Conservation (phyloP, 1,140 invertebrate species). For the Liolophura sinensis region DNA sequence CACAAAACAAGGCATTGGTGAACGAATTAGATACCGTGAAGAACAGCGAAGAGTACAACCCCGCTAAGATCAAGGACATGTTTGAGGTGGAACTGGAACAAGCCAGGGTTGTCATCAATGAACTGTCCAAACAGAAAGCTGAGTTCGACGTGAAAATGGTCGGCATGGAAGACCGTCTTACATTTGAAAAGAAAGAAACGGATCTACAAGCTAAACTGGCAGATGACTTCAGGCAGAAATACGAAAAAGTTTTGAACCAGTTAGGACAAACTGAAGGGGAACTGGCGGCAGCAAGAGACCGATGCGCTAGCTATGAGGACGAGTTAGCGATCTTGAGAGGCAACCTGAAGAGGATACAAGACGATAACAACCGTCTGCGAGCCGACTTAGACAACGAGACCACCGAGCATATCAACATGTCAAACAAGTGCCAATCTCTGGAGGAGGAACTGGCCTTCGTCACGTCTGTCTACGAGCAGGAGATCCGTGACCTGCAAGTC, state of each 20-base stretch:
- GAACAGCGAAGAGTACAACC: not conserved
- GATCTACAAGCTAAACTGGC: no score
- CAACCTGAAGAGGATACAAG: no score
- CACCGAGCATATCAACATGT: constrained; percentile 34
- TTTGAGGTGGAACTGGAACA: constrained; percentile 60
- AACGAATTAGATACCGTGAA: constrained; percentile 59
- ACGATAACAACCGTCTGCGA: no score
- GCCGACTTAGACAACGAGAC: constrained; percentile 39
- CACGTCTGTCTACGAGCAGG: constrained; percentile 51
- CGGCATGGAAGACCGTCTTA: constrained; percentile 31
- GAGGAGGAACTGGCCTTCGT: constrained; percentile 38
- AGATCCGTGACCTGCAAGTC: constrained; percentile 63
- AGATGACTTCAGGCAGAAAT: constrained; percentile 27
- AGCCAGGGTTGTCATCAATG: constrained; percentile 51
- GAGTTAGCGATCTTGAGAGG: constrained; percentile 27
- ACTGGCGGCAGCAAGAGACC: constrained; percentile 24
- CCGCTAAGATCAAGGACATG: constrained; percentile 55
- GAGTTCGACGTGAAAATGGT: constrained; percentile 45
- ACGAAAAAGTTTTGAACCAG: constrained; percentile 35
- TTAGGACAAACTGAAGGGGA: constrained; percentile 36
- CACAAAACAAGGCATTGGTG: constrained; percentile 61
- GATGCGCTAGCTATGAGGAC: constrained; percentile 29
- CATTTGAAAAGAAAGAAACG: no score
- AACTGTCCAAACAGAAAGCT: constrained; percentile 49
- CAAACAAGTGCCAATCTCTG: constrained; percentile 28